Evolutionary conservation across 1,140 invertebrate genomes (phyloP).

Genomic region (Aphelenchoides fujianensis): DNA sequence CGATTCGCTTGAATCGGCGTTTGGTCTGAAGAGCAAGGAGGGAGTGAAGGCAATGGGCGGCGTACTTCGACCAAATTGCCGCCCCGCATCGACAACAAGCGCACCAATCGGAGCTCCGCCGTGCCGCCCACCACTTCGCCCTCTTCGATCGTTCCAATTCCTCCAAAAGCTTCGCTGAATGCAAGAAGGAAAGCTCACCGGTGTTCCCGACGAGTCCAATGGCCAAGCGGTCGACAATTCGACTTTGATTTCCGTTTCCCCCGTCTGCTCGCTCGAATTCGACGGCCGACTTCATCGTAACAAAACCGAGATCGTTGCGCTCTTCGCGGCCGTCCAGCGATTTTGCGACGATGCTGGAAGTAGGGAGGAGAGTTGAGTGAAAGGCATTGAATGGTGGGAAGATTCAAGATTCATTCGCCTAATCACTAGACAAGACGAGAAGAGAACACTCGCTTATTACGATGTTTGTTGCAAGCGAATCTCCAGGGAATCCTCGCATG

Average conservation of each 20-base stretch:
- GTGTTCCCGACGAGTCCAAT: constrained; percentile 52
- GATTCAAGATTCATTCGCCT: too few relatives aligned
- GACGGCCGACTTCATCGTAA: constrained; percentile 52
- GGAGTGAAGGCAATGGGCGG: too few relatives aligned
- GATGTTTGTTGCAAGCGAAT: background rate
- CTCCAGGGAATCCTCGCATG: background rate
- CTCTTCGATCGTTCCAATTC: constrained; percentile 56
- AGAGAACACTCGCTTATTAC: background rate
- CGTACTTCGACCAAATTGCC: constrained; percentile 1
- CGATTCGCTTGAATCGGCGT: background rate
- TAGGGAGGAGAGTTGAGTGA: too few relatives aligned
- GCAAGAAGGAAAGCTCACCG: constrained; percentile 32
- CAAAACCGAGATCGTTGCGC: constrained; percentile 51
- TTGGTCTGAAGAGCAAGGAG: background rate
- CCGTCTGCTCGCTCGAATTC: constrained; percentile 55
- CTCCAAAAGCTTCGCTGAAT: constrained; percentile 46
- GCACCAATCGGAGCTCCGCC: constrained; percentile 38
- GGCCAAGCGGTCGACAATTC: constrained; percentile 43
- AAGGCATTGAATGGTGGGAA: too few relatives aligned
- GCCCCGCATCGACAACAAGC: constrained; percentile 38
- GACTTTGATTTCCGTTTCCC: constrained; percentile 33
- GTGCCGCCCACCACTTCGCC: constrained; percentile 36
- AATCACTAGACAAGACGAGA: too few relatives aligned
- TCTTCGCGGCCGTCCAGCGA: constrained; percentile 43
- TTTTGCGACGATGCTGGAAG: constrained; percentile 42